Percentiles rank a stretch among this genome's conserved stretches.
Conservation (phyloP, 2,797 vertebrate species). For the Xiphorhynchus erythropygius region DNA sequence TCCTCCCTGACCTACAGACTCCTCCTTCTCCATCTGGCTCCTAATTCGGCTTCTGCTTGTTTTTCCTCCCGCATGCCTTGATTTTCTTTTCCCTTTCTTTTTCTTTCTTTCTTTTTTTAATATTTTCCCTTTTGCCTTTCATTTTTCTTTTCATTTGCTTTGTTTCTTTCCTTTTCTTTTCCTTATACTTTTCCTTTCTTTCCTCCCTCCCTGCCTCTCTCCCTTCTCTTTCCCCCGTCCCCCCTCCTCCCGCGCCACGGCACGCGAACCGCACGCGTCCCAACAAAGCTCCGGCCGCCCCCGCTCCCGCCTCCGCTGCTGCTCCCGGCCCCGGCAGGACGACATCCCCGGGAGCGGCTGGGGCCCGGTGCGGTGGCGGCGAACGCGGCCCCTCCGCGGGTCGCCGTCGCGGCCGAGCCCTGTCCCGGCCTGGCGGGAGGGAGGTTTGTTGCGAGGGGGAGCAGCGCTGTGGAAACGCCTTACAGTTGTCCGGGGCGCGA, state of each 20-base stretch:
- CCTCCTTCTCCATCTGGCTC: conserved; percentile 63
- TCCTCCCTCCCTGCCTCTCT: background rate
- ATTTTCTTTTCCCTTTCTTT: background rate
- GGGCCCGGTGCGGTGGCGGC: background rate
- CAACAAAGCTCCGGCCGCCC: conserved; percentile 79
- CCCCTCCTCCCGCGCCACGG: conserved; percentile 59
- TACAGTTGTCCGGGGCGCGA: conserved; percentile 67
- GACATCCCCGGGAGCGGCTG: background rate
- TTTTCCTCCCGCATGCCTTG: background rate
- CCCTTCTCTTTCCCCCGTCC: background rate
- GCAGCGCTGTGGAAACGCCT: conserved; percentile 49
- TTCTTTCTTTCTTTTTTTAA: rapidly evolving
- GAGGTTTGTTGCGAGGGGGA: background rate
- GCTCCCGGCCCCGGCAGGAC: background rate
- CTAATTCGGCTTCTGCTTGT: conserved; percentile 28
- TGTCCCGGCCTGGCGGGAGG: background rate
- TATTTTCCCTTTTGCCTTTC: rapidly evolving
- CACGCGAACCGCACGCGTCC: conserved; percentile 84
- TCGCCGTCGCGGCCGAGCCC: background rate
- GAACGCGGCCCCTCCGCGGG: background rate
- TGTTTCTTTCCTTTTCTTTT: rapidly evolving
- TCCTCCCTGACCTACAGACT: conserved; percentile 1
- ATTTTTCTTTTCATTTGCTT: rapidly evolving
- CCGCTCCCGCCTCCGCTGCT: background rate
- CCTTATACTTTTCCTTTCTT: no score